Evolutionary conservation across 2,888 invertebrate genomes (phyloP), one percentile per base, ranked within the genome.

Genomic region (Neoaliturus tenellus): DNA sequence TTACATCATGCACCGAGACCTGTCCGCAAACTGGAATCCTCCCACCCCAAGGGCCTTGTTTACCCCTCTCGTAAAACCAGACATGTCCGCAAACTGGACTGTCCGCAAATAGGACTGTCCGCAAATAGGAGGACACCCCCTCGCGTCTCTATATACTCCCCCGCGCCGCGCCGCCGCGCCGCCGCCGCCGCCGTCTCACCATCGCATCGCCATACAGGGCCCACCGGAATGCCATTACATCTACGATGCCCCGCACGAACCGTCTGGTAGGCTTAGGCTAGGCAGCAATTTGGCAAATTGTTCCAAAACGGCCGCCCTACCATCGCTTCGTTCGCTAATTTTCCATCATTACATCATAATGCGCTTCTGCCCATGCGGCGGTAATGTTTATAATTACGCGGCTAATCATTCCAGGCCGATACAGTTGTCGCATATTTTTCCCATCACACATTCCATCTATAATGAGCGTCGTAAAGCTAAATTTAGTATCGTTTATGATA

Each of bases 271-370:
- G 62, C 62, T 17, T 31, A 62, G 62, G 31, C 14, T 31, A 31
- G 62, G 4, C 23, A 23, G 62, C 62, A 62, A 62, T 62, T 62
- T 62, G 62, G 62, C 62, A 62, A 62, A 62, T 62, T 62, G 62
- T 62, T 62, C 28, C 31, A 62, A 62, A 62, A 62, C 62, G 62
- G 62, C 28, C 62, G 62, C 62, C 62, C 62, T 31, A 23, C 20
- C 51, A 51, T 51, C 51, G 62, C 28, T 62, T 28, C 28, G 62
- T 31, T 62, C n/a, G 62, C 62, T 62, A 62, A 62, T 62, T 28
- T 62, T 62, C 62, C 62, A 28, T 62, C 62, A 62, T 62, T 62
- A 62, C 62, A 62, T 28, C 62, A 62, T 62, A 62, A 62, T 62
- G 62, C 62, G 28, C 62, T 31, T 62, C 14, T 31, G 31, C 12